phyloP scores from a whole-genome alignment of 2,113 vertebrate species.

The Perca flavescens region DNA sequence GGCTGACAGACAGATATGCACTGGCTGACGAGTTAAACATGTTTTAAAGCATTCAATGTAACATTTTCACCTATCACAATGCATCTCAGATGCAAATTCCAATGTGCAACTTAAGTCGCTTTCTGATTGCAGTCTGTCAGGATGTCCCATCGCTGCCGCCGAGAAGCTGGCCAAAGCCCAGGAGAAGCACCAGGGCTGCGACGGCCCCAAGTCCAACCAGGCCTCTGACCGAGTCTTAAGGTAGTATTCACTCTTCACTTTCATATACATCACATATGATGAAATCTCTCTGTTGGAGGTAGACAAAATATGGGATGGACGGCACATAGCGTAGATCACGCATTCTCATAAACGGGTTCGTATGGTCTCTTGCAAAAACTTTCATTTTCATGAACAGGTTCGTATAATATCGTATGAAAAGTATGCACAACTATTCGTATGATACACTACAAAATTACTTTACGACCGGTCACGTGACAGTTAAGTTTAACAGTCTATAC shows the following conservation, averaged over 20 bases:
- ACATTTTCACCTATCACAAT: slow-evolving; percentile 24
- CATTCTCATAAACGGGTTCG: too few species aligned
- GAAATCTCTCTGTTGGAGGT: neutral
- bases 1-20: slow-evolving; percentile 54
- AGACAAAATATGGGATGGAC: neutral
- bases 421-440: too few species aligned
- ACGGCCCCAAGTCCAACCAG: slow-evolving; percentile 95
- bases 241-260: slow-evolving; percentile 81
- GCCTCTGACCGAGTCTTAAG: slow-evolving; percentile 97
- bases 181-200: slow-evolving; percentile 96
- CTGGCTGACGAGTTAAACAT: slow-evolving; percentile 25
- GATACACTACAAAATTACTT: too few species aligned
- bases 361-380: too few species aligned
- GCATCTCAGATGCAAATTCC: neutral
- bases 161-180: slow-evolving; percentile 99
- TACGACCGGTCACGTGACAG: too few species aligned
- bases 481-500: too few species aligned
- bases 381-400: too few species aligned
- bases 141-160: slow-evolving; percentile 98
- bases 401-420: too few species aligned
- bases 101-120: neutral
- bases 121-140: slow-evolving; percentile 92
- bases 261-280: neutral
- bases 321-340: neutral
- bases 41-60: slow-evolving; percentile 17